Conservation (phyloP, 2,888 invertebrate genomes). For the Cecidostiba fungosa region DNA sequence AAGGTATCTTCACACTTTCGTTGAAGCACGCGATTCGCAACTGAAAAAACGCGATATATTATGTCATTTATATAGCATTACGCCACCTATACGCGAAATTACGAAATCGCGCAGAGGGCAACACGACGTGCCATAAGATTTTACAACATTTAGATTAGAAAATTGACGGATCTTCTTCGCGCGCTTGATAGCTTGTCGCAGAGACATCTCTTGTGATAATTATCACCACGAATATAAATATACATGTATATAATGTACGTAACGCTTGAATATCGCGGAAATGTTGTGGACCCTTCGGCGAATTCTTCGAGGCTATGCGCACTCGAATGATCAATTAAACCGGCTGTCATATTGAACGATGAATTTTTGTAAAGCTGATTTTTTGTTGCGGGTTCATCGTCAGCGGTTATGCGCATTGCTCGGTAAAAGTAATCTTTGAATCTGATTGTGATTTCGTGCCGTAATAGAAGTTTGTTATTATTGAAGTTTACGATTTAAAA, state of each 20-base stretch:
- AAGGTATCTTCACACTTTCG: not conserved
- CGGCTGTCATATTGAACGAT: not conserved
- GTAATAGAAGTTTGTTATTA: not conserved
- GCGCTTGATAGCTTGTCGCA: not conserved
- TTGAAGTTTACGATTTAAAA: not conserved
- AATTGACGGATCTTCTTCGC: conserved; percentile 10
- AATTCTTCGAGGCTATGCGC: not conserved
- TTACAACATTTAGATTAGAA: conserved; percentile 40
- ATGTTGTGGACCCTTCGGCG: not conserved
- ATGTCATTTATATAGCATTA: not conserved
- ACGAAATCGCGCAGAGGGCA: not conserved
- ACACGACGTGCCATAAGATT: not conserved
- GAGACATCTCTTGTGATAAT: conserved; percentile 24
- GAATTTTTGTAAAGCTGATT: not conserved
- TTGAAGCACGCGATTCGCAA: not conserved
- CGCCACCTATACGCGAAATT: conserved; percentile 3
- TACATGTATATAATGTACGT: not conserved
- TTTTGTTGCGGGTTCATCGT: not conserved
- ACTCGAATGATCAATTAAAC: conserved; percentile 1
- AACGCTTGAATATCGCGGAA: not conserved
- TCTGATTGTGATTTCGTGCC: not conserved
- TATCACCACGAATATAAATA: not conserved
- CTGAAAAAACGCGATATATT: not conserved
- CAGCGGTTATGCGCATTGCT: not conserved
- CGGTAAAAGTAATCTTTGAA: not conserved